These are phyloP conservation scores for Hemicentrotus pulcherrimus DNA, from an alignment of 35 echinoderm and acorn worm species.

Conservation along the genomic window DNA sequence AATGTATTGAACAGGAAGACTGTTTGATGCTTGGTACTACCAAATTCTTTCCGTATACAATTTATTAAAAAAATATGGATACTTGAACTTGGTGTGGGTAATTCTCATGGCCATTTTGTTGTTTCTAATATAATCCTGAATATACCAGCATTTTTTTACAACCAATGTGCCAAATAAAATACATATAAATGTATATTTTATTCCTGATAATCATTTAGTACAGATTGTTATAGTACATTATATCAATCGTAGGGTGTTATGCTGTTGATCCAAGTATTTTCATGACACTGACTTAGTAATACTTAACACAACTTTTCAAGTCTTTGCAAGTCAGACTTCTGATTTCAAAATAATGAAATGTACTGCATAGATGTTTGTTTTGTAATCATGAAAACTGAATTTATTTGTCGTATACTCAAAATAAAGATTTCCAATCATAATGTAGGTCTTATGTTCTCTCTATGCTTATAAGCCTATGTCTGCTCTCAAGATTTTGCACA, in stretches of 20 bases:
- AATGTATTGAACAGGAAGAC: neutral
- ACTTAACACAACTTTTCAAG: no score
- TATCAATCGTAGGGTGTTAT: neutral
- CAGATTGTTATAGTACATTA: no score
- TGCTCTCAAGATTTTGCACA: neutral
- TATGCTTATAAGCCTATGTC: neutral
- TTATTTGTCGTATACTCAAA: neutral
- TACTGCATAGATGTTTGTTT: neutral
- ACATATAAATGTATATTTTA: neutral
- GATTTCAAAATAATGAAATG: neutral
- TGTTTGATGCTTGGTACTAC: neutral
- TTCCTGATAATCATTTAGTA: neutral
- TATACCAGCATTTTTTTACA: neutral
- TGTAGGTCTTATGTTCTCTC: neutral
- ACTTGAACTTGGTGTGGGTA: neutral
- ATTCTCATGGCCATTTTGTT: neutral
- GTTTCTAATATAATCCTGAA: neutral
- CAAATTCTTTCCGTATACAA: neutral
- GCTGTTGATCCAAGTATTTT: neutral
- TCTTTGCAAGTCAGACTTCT: no score
- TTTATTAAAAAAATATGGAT: neutral
- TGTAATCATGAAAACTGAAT: neutral
- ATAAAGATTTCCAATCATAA: neutral
- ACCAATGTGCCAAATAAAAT: neutral
- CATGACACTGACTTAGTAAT: no score